A percentile compares a stretch with the other conserved stretches of the same genome.
These are phyloP conservation scores for Rhynchotus rufescens DNA, from an alignment of 2,797 vertebrate genomes.

Conservation along the genomic window DNA sequence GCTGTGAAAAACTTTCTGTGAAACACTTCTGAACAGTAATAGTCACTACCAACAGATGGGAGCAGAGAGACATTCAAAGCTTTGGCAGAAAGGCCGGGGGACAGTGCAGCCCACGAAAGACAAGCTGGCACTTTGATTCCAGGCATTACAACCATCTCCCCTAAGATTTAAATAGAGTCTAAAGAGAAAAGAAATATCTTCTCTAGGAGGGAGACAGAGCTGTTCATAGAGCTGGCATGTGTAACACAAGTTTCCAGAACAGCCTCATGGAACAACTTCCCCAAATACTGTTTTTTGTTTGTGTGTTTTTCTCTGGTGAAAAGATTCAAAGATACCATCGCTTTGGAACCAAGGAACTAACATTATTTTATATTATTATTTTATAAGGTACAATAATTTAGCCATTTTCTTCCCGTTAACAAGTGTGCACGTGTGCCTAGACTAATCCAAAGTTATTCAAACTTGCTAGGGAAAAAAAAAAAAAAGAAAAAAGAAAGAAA, in stretches of 20 bases:
- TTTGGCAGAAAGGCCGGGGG: constrained; percentile 56
- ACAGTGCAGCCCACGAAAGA: constrained; percentile 30
- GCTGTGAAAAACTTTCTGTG: constrained; percentile 29
- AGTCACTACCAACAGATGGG: constrained; percentile 49
- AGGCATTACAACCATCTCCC: constrained; percentile 30
- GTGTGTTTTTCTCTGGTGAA: background rate
- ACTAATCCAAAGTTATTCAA: background rate
- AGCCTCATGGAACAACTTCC: background rate
- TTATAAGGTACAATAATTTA: background rate
- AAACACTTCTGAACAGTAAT: constrained; percentile 49
- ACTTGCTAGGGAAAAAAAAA: background rate
- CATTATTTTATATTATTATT: background rate
- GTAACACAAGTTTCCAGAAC: constrained; percentile 12
- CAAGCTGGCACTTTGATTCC: constrained; percentile 39
- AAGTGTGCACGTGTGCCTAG: background rate
- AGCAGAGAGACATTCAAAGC: constrained; percentile 55
- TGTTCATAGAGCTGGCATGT: background rate
- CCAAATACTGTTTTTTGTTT: background rate
- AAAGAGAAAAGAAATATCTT: constrained; percentile 2
- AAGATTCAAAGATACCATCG: background rate
- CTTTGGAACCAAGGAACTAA: background rate
- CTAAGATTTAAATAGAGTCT: constrained; percentile 35
- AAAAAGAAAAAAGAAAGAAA: background rate
- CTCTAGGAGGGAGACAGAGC: background rate
- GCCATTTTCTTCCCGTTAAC: background rate